Conservation (phyloP, 2,888 invertebrate genomes). For the Macropis europaea region DNA sequence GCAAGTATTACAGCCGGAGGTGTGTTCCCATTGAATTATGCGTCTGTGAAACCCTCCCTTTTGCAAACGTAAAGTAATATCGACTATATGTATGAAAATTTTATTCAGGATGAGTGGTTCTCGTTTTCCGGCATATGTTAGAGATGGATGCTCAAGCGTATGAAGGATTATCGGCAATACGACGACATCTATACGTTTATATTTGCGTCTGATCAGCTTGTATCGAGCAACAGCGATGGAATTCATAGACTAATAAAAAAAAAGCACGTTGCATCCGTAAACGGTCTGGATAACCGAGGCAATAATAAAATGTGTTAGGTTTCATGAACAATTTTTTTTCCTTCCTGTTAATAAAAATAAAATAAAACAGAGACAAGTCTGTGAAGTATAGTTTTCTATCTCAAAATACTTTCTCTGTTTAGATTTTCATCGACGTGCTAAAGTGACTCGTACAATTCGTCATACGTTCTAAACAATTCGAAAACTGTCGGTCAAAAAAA, state of each 20-base stretch:
- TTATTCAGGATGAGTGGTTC: slow-evolving; percentile 29
- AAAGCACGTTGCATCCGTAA: too few relatives aligned
- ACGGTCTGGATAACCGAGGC: too few relatives aligned
- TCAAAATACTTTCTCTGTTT: too few relatives aligned
- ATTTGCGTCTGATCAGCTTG: background rate
- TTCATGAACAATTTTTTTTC: background rate
- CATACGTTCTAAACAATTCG: too few relatives aligned
- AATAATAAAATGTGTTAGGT: too few relatives aligned
- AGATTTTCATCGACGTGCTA: too few relatives aligned
- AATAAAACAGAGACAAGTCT: too few relatives aligned
- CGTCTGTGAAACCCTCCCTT: slow-evolving; percentile 12
- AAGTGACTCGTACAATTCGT: too few relatives aligned
- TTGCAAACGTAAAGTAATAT: slow-evolving; percentile 10
- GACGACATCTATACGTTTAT: slow-evolving; percentile 5
- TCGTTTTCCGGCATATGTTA: slow-evolving; percentile 15
- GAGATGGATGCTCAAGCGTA: background rate
- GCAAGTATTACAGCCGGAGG: slow-evolving; percentile 16
- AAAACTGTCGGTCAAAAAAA: too few relatives aligned
- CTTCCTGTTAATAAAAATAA: too few relatives aligned
- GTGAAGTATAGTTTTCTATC: too few relatives aligned
- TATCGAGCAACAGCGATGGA: background rate
- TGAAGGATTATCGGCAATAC: slow-evolving; percentile 18
- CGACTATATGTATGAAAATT: slow-evolving; percentile 34
- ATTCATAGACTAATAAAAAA: too few relatives aligned
- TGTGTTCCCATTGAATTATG: slow-evolving; percentile 37